Evolutionary conservation across 2,797 vertebrate species (phyloP).

Genomic region (Clarias laeviceps): DNA sequence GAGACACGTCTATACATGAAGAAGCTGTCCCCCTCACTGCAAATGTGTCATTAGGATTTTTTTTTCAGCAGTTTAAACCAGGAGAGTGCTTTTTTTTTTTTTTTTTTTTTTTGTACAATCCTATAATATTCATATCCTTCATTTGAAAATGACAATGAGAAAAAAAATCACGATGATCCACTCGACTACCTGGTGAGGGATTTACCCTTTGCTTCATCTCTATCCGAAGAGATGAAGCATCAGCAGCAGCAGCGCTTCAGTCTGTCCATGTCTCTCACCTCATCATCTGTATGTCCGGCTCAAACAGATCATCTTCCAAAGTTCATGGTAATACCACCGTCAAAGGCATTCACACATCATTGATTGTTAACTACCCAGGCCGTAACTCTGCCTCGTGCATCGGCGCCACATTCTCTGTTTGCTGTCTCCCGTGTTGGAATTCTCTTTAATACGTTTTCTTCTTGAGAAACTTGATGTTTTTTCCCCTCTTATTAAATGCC

Average conservation of each 20-base stretch:
- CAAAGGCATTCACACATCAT: not conserved
- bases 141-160: not conserved
- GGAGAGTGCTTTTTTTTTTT: not conserved
- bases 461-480: not conserved
- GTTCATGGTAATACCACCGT: not conserved
- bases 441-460: not conserved
- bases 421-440: not conserved
- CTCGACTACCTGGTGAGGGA: not conserved
- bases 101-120: not conserved
- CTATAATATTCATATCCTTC: not conserved
- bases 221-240: not conserved
- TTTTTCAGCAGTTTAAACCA: not conserved
- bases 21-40: not conserved
- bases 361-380: not conserved
- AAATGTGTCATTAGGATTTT: not conserved
- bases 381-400: not conserved
- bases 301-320: not conserved
- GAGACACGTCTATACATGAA: not conserved
- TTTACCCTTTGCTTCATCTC: slow-evolving; percentile 5
- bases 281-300: not conserved
- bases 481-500: not conserved
- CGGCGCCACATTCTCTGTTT: not conserved
- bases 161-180: not conserved
- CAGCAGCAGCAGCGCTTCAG: not conserved
- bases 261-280: not conserved